A percentile compares a stretch with the other conserved stretches of the same genome.
Conservation (phyloP, 1,140 invertebrate species). For the Lutraria rhynchaena region DNA sequence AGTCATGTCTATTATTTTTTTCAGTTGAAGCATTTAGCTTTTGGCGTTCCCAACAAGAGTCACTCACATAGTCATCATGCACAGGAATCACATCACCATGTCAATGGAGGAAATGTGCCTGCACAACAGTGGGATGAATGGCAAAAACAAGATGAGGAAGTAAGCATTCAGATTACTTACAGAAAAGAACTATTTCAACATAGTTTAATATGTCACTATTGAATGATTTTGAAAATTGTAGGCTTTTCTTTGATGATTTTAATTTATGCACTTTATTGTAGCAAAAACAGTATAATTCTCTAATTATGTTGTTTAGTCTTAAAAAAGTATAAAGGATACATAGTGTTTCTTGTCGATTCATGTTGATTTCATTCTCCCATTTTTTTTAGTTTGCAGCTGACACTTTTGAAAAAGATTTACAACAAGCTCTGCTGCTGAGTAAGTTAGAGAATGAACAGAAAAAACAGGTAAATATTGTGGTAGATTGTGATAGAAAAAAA, state of each 20-base stretch:
- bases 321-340: too few relatives aligned
- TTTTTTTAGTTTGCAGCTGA: conserved; percentile 49
- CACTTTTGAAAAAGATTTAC: conserved; percentile 53
- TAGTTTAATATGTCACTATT: too few relatives aligned
- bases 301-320: too few relatives aligned
- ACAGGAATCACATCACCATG: background rate
- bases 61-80: conserved; percentile 8
- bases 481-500: too few relatives aligned
- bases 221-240: too few relatives aligned
- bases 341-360: too few relatives aligned
- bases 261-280: too few relatives aligned
- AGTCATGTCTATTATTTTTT: background rate
- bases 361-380: too few relatives aligned
- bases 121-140: conserved; percentile 52
- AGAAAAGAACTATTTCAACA: too few relatives aligned
- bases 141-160: conserved; percentile 52
- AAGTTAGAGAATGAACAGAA: conserved; percentile 51
- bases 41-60: conserved; percentile 32
- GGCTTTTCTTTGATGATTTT: too few relatives aligned
- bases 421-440: conserved; percentile 53
- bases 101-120: conserved; percentile 24
- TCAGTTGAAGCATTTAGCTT: conserved; percentile 52
- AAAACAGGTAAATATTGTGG: conserved; percentile 44
- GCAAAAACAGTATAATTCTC: too few relatives aligned
- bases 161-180: background rate